Conservation (phyloP, 2,113 vertebrate genomes). For the Notiomystis cincta region DNA sequence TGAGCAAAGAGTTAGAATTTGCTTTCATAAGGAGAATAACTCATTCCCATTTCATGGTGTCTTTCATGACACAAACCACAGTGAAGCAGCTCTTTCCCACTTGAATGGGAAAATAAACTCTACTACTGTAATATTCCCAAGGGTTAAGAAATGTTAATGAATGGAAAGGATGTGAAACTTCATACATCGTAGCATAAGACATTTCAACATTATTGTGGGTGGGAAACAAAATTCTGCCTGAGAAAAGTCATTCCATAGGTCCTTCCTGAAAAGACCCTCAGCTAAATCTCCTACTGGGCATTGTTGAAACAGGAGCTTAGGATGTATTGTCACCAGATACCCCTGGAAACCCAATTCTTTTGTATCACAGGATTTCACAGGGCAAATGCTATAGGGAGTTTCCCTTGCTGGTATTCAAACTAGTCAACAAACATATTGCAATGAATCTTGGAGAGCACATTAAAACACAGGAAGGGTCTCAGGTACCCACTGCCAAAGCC, state of each 20-base stretch:
- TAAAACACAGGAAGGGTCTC: not conserved
- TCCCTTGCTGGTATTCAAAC: not conserved
- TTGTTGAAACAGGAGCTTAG: not conserved
- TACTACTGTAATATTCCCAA: not conserved
- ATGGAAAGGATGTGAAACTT: conserved; percentile 21
- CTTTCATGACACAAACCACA: not conserved
- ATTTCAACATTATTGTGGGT: not conserved
- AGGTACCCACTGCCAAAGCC: not conserved
- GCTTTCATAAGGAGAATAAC: not conserved
- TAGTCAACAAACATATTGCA: not conserved
- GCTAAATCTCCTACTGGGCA: not conserved
- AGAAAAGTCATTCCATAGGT: not conserved
- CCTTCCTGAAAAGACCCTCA: not conserved
- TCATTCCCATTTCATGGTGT: not conserved
- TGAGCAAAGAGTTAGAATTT: not conserved
- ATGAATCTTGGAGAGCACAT: not conserved
- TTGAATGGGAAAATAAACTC: conserved; percentile 1
- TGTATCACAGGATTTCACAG: not conserved
- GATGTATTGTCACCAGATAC: not conserved
- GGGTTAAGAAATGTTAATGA: conserved; percentile 6
- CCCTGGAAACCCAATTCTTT: not conserved
- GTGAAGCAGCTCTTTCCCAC: not conserved
- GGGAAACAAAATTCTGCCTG: not conserved
- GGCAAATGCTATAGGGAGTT: not conserved
- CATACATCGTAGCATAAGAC: conserved; percentile 12